phyloP scores from a whole-genome alignment of 2,888 invertebrate species.

The Drosophila nr. perissopoda region DNA sequence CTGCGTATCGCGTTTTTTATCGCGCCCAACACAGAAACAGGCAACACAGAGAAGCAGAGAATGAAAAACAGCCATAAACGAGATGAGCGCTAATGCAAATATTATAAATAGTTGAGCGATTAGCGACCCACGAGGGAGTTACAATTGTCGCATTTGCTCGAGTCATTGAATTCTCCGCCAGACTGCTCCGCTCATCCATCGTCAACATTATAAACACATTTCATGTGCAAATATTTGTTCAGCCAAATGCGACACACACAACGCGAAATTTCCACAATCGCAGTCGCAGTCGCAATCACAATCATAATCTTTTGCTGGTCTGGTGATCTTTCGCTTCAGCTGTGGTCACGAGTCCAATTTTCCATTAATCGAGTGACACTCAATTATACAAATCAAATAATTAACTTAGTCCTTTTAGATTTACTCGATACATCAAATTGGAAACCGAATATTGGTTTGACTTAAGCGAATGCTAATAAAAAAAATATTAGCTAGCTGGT shows the following conservation, averaged over 20 bases:
- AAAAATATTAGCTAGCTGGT: background rate
- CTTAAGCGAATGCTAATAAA: background rate
- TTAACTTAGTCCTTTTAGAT: background rate
- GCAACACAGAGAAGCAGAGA: background rate
- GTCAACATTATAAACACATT: slow-evolving; percentile 12
- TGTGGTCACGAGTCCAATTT: background rate
- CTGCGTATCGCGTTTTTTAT: slow-evolving; percentile 30
- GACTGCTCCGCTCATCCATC: slow-evolving; percentile 28
- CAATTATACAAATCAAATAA: background rate
- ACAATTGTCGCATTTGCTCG: slow-evolving; percentile 42
- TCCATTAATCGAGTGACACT: background rate
- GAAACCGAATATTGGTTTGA: background rate
- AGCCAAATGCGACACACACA: slow-evolving; percentile 19
- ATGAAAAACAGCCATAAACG: slow-evolving; percentile 14
- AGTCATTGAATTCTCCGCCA: slow-evolving; percentile 42
- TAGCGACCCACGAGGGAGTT: slow-evolving; percentile 25
- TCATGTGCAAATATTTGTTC: slow-evolving; percentile 50
- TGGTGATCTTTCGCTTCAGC: background rate
- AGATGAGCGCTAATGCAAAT: slow-evolving; percentile 47
- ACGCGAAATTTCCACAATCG: slow-evolving; percentile 9
- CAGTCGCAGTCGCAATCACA: background rate
- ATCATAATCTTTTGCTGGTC: background rate
- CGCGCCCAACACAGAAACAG: slow-evolving; percentile 11
- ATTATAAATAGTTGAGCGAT: slow-evolving; percentile 52
- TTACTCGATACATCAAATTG: background rate